These are phyloP conservation scores for Ophion obscuratus DNA, from an alignment of 2,888 invertebrate species.

Conservation along the genomic window DNA sequence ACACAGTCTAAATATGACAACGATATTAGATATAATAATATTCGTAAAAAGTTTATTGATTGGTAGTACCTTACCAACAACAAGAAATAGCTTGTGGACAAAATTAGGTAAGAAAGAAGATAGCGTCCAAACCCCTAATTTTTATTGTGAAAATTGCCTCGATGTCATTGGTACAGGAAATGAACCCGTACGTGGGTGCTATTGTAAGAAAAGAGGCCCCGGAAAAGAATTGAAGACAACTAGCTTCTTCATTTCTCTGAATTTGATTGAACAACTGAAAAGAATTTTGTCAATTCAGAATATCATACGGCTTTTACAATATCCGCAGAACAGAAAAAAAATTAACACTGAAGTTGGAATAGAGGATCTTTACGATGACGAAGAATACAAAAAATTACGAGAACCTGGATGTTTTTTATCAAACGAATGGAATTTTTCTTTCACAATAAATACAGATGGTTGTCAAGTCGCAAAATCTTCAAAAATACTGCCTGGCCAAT, in stretches of 20 bases:
- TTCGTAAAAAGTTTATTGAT: neutral
- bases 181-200: neutral
- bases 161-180: slow-evolving; percentile 13
- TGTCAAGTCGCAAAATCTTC: slow-evolving; percentile 52
- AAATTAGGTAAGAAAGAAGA: slow-evolving; percentile 4
- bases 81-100: slow-evolving; percentile 22
- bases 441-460: slow-evolving; percentile 44
- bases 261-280: slow-evolving; percentile 16
- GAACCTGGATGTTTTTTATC: slow-evolving; percentile 42
- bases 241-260: slow-evolving; percentile 20
- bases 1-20: slow-evolving; percentile 17
- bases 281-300: slow-evolving; percentile 11
- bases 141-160: slow-evolving; percentile 12
- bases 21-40: slow-evolving; percentile 6
- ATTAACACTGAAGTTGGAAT: slow-evolving; percentile 13
- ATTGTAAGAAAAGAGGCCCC: slow-evolving; percentile 11
- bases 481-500: slow-evolving; percentile 51
- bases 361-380: slow-evolving; percentile 57
- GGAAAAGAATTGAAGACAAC: neutral
- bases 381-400: slow-evolving; percentile 38
- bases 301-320: slow-evolving; percentile 26
- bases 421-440: slow-evolving; percentile 46
- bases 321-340: slow-evolving; percentile 46
- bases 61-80: slow-evolving; percentile 3
- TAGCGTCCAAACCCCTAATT: slow-evolving; percentile 8